phyloP scores from a whole-genome alignment of 2,888 invertebrate genomes.

The Drosophila atroscutellata region DNA sequence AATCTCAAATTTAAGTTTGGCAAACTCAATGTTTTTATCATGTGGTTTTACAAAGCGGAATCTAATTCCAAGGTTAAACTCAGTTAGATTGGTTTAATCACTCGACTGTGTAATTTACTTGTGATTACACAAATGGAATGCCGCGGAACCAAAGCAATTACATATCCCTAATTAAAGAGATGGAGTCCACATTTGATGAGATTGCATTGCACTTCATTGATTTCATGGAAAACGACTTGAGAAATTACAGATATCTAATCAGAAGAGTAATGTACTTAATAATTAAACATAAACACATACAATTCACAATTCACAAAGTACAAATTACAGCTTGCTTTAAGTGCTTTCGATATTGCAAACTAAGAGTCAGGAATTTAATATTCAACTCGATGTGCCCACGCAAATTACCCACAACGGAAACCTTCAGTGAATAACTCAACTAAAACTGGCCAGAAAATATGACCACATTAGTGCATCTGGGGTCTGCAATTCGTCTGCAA shows the following conservation, averaged over 20 bases:
- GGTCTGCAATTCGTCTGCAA: not conserved
- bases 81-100: constrained; percentile 17
- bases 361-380: constrained; percentile 9
- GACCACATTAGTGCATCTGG: constrained; percentile 29
- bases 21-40: not conserved
- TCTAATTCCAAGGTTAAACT: constrained; percentile 3
- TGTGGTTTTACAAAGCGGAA: constrained; percentile 3
- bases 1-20: not conserved
- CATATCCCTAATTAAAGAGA: constrained; percentile 30
- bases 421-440: constrained; percentile 5
- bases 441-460: constrained; percentile 28
- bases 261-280: constrained; percentile 9
- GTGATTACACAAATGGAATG: constrained; percentile 29
- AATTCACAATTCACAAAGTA: not conserved
- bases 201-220: constrained; percentile 20
- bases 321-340: constrained; percentile 14
- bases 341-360: not conserved
- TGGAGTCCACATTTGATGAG: constrained; percentile 7
- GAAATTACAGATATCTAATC: not conserved
- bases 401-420: constrained; percentile 3
- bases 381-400: constrained; percentile 2
- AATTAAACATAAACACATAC: constrained; percentile 10
- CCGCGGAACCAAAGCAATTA: constrained; percentile 25
- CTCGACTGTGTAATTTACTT: constrained; percentile 41
- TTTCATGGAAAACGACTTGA: constrained; percentile 9